phyloP scores from a whole-genome alignment of 2,113 vertebrate genomes.

The Orcinus orca region DNA sequence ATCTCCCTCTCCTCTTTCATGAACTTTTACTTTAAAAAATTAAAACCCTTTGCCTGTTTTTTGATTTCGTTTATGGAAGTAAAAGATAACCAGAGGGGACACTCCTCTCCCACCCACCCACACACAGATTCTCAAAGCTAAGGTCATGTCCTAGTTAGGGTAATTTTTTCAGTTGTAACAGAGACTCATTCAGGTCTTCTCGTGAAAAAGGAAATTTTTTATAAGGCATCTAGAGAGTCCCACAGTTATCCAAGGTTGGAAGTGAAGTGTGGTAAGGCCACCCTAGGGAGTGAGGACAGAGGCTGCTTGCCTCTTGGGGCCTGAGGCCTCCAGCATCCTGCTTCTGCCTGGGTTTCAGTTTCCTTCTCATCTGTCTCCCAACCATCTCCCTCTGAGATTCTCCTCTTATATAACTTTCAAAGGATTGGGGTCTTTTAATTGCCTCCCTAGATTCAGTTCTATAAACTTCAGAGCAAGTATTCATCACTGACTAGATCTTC shows the following conservation, averaged over 20 bases:
- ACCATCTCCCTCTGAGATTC: not conserved
- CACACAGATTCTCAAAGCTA: not conserved
- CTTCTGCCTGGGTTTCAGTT: not conserved
- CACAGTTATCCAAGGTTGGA: accelerated
- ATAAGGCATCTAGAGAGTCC: not conserved
- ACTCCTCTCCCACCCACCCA: not conserved
- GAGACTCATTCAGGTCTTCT: not conserved
- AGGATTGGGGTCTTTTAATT: not conserved
- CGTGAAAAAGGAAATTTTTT: not conserved
- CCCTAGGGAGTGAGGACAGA: not conserved
- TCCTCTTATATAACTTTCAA: not conserved
- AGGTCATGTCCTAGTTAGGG: not conserved
- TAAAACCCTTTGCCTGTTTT: not conserved
- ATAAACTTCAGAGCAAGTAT: not conserved
- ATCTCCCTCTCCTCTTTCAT: not conserved
- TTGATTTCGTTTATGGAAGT: not conserved
- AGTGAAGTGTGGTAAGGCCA: not conserved
- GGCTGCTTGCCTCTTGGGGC: accelerated
- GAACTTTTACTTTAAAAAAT: not conserved
- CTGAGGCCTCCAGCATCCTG: not conserved
- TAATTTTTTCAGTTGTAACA: not conserved
- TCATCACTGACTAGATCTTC: not conserved
- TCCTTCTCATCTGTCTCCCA: not conserved
- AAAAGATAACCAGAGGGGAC: not conserved
- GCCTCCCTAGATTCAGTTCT: not conserved